A percentile compares a stretch with the other conserved stretches of the same genome.
Conservation (phyloP, 2,797 vertebrate genomes). For the Leptatherina wallacei region DNA sequence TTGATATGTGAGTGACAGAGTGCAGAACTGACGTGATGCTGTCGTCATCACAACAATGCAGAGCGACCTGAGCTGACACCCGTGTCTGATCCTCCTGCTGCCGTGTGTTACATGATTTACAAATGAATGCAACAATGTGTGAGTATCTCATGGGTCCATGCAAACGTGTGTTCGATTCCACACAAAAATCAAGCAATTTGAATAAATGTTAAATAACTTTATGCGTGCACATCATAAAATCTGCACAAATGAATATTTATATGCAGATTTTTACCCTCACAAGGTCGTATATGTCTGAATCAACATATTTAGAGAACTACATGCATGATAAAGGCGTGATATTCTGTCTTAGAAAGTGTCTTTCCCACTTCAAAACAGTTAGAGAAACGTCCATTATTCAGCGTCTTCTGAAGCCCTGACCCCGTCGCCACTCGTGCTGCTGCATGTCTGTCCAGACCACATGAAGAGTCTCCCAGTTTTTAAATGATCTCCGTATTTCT, state of each 20-base stretch:
- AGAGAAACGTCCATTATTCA: slow-evolving; percentile 35
- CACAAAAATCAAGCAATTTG: not conserved
- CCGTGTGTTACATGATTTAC: not conserved
- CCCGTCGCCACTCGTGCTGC: slow-evolving; percentile 47
- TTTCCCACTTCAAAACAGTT: not conserved
- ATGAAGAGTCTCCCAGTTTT: slow-evolving; percentile 34
- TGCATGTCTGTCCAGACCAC: slow-evolving; percentile 41
- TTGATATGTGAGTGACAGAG: too few relatives aligned
- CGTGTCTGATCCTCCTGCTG: too few relatives aligned
- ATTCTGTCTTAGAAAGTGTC: not conserved
- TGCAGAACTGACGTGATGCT: not conserved
- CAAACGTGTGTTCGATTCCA: not conserved
- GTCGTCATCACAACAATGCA: too few relatives aligned
- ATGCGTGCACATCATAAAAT: too few relatives aligned
- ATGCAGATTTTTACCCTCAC: too few relatives aligned
- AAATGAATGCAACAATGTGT: not conserved
- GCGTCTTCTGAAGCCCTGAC: slow-evolving; percentile 62
- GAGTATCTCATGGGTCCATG: not conserved
- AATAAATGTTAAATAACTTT: too few relatives aligned
- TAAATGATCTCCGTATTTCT: slow-evolving; percentile 15
- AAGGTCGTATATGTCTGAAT: not conserved
- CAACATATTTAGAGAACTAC: not conserved
- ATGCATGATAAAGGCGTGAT: not conserved
- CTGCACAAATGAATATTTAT: too few relatives aligned
- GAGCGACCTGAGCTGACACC: not conserved